These are phyloP conservation scores for Neogobius melanostomus DNA, from an alignment of 2,113 vertebrate species.

Conservation along the genomic window DNA sequence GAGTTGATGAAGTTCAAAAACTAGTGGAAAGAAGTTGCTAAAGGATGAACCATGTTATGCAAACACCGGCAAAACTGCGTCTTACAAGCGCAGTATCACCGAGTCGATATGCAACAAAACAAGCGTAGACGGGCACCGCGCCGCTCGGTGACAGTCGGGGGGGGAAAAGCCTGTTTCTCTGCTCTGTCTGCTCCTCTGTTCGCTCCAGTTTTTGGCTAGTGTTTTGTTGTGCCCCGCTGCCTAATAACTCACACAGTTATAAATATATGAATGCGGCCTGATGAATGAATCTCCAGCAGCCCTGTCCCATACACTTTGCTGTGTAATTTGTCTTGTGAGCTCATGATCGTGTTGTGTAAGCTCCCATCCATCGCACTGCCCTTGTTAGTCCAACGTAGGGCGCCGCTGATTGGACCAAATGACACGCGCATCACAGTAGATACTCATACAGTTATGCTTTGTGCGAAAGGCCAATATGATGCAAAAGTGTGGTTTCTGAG, in stretches of 20 bases:
- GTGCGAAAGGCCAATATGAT: no score
- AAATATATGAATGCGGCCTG: slow-evolving; percentile 49
- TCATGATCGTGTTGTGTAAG: slow-evolving; percentile 48
- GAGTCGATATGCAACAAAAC: no score
- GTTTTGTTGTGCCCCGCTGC: slow-evolving; percentile 26
- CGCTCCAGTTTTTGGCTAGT: slow-evolving; percentile 34
- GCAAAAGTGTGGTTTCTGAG: no score
- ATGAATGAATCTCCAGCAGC: slow-evolving; percentile 46
- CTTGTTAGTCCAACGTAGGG: slow-evolving; percentile 44
- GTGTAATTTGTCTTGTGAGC: slow-evolving; percentile 45
- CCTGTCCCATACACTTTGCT: slow-evolving; percentile 50
- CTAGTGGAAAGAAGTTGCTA: no score
- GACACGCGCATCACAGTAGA: background rate
- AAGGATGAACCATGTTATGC: no score
- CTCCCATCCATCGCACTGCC: slow-evolving; percentile 43
- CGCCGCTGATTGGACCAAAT: slow-evolving; percentile 30
- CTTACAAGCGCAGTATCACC: no score
- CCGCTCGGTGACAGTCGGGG: no score
- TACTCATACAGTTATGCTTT: slow-evolving; percentile 4
- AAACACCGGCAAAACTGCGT: no score
- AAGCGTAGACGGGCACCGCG: no score
- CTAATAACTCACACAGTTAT: slow-evolving; percentile 47
- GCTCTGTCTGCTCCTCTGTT: background rate
- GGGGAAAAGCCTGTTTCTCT: background rate
- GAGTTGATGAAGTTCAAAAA: no score